Conservation (phyloP, 1,140 invertebrate species). For the Heliconius hewitsoni region DNA sequence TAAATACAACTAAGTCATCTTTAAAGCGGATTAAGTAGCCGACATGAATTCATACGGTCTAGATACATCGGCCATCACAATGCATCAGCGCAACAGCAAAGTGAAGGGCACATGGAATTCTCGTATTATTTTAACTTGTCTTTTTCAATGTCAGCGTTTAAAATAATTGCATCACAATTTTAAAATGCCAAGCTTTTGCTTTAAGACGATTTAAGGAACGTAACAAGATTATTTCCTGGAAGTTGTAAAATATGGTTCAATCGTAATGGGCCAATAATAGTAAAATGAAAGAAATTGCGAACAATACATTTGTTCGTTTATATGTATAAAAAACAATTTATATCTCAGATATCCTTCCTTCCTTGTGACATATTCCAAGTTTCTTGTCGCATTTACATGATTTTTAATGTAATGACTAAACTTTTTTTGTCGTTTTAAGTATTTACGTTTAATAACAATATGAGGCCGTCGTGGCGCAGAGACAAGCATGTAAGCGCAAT, state of each 20-base stretch:
- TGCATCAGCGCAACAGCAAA: slow-evolving; percentile 72
- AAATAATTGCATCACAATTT: slow-evolving; percentile 82
- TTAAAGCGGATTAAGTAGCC: slow-evolving; percentile 53
- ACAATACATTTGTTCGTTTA: background rate
- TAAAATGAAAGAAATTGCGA: background rate
- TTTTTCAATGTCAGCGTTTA: slow-evolving; percentile 81
- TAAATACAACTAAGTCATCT: slow-evolving; percentile 33
- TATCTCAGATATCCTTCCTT: background rate
- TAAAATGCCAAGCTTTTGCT: slow-evolving; percentile 76
- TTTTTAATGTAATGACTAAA: background rate
- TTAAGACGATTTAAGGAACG: slow-evolving; percentile 73
- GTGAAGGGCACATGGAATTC: slow-evolving; percentile 78
- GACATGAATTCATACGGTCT: slow-evolving; percentile 67
- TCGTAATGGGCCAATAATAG: background rate
- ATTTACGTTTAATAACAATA: too few relatives aligned
- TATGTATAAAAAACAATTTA: background rate
- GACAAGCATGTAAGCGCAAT: too few relatives aligned
- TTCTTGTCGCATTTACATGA: background rate
- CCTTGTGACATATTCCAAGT: background rate
- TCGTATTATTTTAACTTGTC: slow-evolving; percentile 80
- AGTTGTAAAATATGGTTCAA: slow-evolving; percentile 39
- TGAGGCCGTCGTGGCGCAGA: too few relatives aligned
- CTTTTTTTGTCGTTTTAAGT: background rate
- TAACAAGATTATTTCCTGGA: slow-evolving; percentile 76
- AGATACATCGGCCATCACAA: slow-evolving; percentile 76